Evolutionary conservation across 2,888 invertebrate species (phyloP).

Genomic region (Erebia epiphron): DNA sequence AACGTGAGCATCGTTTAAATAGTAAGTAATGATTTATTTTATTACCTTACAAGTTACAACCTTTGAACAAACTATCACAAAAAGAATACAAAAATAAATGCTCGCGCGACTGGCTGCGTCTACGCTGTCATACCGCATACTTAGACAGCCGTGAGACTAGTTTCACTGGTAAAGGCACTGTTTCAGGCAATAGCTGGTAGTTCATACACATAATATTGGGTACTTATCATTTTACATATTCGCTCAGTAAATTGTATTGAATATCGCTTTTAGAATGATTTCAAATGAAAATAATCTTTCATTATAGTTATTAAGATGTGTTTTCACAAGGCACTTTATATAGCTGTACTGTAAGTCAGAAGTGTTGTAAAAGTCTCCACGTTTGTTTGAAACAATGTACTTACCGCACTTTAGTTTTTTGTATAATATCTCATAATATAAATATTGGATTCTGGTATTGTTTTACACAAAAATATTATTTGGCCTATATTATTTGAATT

Average conservation of each 20-base stretch:
- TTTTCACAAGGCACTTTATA: not conserved
- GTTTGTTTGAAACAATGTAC: not conserved
- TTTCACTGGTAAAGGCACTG: slow-evolving; percentile 80
- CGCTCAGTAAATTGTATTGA: slow-evolving; percentile 8
- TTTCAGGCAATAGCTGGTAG: slow-evolving; percentile 36
- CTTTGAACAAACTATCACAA: slow-evolving; percentile 46
- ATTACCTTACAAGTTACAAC: slow-evolving; percentile 10
- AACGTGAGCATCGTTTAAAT: not conserved
- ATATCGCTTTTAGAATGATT: not conserved
- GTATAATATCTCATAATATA: not conserved
- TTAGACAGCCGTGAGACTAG: slow-evolving; percentile 71
- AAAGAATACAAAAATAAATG: slow-evolving; percentile 81
- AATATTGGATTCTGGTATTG: not conserved
- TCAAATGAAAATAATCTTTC: not conserved
- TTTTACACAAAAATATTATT: slow-evolving; percentile 17
- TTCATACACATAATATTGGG: not conserved
- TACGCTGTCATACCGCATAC: slow-evolving; percentile 39
- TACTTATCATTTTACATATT: not conserved
- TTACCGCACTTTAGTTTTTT: not conserved
- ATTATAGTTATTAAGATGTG: not conserved
- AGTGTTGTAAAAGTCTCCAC: not conserved
- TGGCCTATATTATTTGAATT: slow-evolving; percentile 19
- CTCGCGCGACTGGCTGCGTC: slow-evolving; percentile 72
- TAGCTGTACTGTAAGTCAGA: too few species aligned
- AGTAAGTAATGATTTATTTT: not conserved